Base-by-base conservation (phyloP, 2,797 vertebrate genomes). In the Pempheris klunzingeri region DNA sequence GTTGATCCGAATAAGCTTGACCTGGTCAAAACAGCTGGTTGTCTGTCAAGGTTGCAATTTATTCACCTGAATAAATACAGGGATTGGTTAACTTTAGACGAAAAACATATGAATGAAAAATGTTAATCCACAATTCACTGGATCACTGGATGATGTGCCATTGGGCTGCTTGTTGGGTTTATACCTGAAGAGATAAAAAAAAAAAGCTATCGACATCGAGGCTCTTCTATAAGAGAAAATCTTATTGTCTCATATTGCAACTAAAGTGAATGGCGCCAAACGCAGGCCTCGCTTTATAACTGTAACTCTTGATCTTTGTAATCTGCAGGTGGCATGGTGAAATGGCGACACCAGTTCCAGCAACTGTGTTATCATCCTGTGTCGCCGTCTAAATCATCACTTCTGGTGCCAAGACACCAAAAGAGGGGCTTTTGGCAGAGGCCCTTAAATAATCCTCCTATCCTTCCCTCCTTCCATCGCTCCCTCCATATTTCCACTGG, bases 371-470 rank as follows among this genome's bases (percentile, higher is more conserved):
- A 62, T 75, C 84, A 77, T 87, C 71, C 50, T 74, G 85, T 86
- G 85, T 86, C 71, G 36, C 75, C 60, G 17, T 67, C 77, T 82
- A 88, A 87, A 87, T 83, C 82, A 87, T 71, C 75, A 22, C 70
- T 71, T 82, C 59, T 61, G 34, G 71, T 43, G 86, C 90, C 90
- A 92, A 83, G 61, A 69, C 52, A 74, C 84, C 82, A 84, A 89
- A 91, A 82, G 64, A 83, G 76, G 62, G 68, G 68, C 36, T 85
- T 86, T 86, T 93, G 89, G 91, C 92, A 81, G 72, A 77, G 44
- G 24, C 22, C 30, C 50, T 67, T 26, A 55, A 84, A 85, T 85
- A 87, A 90, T 85, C 87, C 75, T 54, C 22, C 77, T 15, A 79
- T 73, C 70, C 38, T 38, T 57, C 61, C 70, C 43, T 74, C 72